These are phyloP conservation scores for Cyprinodon tularosa DNA, from an alignment of 2,113 vertebrate genomes.

Conservation along the genomic window DNA sequence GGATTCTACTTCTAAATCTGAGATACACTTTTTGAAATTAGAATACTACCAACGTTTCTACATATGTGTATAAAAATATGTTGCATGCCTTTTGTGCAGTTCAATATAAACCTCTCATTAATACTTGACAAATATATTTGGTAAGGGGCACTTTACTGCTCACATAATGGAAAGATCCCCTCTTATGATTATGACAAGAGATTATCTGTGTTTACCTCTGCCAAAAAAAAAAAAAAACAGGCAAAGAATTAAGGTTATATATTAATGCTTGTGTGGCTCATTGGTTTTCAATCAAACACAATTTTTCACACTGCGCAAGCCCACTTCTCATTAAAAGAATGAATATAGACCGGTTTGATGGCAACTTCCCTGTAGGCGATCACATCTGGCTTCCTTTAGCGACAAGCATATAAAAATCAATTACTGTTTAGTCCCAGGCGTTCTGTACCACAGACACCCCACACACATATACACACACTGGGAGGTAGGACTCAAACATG, in stretches of 20 bases:
- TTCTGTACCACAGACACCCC: conserved; percentile 49
- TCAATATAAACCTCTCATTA: not conserved
- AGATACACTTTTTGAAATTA: not conserved
- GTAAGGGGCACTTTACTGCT: not conserved
- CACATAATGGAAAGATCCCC: conserved; percentile 38
- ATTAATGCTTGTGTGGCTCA: conserved; percentile 15
- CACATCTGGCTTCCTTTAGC: conserved; percentile 79
- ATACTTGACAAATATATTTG: not conserved
- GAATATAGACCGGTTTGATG: conserved; percentile 60
- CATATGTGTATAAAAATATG: no score
- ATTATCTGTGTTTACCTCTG: conserved; percentile 24
- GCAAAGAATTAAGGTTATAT: not conserved
- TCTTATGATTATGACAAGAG: conserved; percentile 36
- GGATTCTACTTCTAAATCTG: not conserved
- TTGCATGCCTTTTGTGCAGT: no score
- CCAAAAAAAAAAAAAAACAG: conserved; percentile 1
- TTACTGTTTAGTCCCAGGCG: conserved; percentile 63
- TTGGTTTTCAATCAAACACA: conserved; percentile 14
- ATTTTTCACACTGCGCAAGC: conserved; percentile 20
- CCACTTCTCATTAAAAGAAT: conserved; percentile 60
- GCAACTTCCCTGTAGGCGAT: conserved; percentile 56
- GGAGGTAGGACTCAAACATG: conserved; percentile 67
- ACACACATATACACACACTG: conserved; percentile 51
- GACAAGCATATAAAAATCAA: conserved; percentile 73
- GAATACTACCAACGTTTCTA: no score